These are phyloP conservation scores for Himantopus leucocephalus DNA, from an alignment of 2,113 vertebrate genomes.

Conservation along the genomic window DNA sequence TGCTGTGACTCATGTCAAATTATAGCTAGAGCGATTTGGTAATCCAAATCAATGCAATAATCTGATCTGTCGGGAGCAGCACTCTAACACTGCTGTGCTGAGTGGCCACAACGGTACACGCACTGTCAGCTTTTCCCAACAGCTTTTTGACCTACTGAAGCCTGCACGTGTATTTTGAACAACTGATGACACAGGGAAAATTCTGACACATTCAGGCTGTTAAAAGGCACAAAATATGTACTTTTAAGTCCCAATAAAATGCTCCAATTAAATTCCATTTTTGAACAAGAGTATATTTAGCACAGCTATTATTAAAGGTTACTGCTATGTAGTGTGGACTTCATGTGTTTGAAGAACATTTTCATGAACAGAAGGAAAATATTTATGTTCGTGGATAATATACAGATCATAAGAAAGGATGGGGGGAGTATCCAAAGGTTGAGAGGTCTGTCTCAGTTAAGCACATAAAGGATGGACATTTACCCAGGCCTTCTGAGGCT, in stretches of 20 bases:
- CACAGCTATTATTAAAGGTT: not conserved
- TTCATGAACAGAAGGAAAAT: conserved; percentile 12
- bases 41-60: not conserved
- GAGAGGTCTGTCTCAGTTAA: not conserved
- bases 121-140: not conserved
- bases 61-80: not conserved
- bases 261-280: not conserved
- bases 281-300: not conserved
- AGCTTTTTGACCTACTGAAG: conserved; percentile 7
- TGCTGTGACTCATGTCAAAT: not conserved
- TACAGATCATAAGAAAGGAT: not conserved
- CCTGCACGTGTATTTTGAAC: not conserved
- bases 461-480: not conserved
- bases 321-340: not conserved
- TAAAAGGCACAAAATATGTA: not conserved
- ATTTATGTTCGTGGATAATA: not conserved
- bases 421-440: not conserved
- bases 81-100: not conserved
- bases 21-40: not conserved
- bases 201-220: not conserved
- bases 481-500: not conserved
- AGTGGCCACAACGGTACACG: not conserved
- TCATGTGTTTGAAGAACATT: not conserved
- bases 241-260: not conserved
- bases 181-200: not conserved